Evolutionary conservation across 2,113 vertebrate genomes (phyloP), one percentile per base, ranked within the genome.

Genomic region (Aphelocoma coerulescens): DNA sequence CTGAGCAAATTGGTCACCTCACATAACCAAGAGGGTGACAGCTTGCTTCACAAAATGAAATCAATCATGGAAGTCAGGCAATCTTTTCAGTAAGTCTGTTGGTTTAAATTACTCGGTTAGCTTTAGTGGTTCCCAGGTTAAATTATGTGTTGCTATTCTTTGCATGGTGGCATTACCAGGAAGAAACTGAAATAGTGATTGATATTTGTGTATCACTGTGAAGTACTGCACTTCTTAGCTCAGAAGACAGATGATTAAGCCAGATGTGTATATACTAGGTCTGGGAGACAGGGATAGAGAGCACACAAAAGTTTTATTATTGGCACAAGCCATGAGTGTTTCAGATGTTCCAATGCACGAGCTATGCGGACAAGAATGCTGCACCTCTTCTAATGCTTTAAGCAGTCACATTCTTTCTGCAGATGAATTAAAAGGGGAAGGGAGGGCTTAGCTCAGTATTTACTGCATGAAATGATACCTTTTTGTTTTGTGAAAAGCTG

Each of bases 341-440:
- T 95, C 88, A 94, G 80, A 94, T 85, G 82, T 95, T 95, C 91
- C 95, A 95, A 51, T 55, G 69, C 51, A 81, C 66, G 3, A 97
- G 91, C 91, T 96, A 91, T 95, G 94, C 1, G 0, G 88, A 92
- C 75, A 95, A 92, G 78, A 96, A 94, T 94, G 93, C 90, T 91
- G 72, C 48, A 82, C 88, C 39, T 89, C 84, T 96, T 78, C 82
- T 97, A 96, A 97, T 92, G 92, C 87, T 95, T 95, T 96, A 82
- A 96, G 79, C 95, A 92, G 93, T 90, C 61, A 65, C 76, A 94
- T 93, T 93, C 68, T 89, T 95, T 94, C 49, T 91, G 66, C 72
- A 87, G 59, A 93, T 86, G 77, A 93, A 54, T 71, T 66, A 88
- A 62, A 88, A 65, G 33, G 26, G 44, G 26, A 51, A 75, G 27